A percentile compares a stretch with the other conserved stretches of the same genome.
Evolutionary conservation across 2,113 vertebrate species (phyloP).

Genomic region (Bubalus kerabau): DNA sequence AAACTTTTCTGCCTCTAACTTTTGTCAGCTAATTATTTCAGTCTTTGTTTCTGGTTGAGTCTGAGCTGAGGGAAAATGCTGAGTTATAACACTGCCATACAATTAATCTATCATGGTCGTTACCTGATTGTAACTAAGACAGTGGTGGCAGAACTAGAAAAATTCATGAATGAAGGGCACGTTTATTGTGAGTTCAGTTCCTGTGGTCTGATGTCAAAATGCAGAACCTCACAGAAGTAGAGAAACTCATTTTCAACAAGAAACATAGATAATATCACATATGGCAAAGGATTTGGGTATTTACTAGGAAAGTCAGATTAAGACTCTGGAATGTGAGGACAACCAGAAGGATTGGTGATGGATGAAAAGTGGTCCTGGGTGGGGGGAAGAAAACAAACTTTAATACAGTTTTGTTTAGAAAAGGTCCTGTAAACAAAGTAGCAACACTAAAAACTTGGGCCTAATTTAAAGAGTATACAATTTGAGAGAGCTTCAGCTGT

Average conservation of each 20-base stretch:
- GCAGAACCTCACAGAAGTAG: background rate
- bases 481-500: background rate
- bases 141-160: background rate
- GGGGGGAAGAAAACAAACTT: accelerated
- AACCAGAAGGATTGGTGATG: background rate
- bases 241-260: background rate
- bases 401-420: background rate
- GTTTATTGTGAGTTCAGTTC: background rate
- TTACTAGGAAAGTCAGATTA: background rate
- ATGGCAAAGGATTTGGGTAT: background rate
- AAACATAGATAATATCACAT: background rate
- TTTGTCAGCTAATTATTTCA: background rate
- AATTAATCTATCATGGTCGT: background rate
- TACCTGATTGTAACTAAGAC: background rate
- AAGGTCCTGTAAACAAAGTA: background rate
- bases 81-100: background rate
- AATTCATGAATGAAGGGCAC: background rate
- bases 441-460: background rate
- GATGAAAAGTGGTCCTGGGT: background rate
- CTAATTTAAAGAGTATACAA: background rate
- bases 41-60: background rate
- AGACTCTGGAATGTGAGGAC: background rate
- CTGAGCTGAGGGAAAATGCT: background rate
- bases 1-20: background rate
- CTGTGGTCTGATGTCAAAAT: background rate